Percentiles rank a stretch among this genome's conserved stretches.
phyloP scores from a whole-genome alignment of 2,888 invertebrate genomes.

The Brachynemurus nebulosus region DNA sequence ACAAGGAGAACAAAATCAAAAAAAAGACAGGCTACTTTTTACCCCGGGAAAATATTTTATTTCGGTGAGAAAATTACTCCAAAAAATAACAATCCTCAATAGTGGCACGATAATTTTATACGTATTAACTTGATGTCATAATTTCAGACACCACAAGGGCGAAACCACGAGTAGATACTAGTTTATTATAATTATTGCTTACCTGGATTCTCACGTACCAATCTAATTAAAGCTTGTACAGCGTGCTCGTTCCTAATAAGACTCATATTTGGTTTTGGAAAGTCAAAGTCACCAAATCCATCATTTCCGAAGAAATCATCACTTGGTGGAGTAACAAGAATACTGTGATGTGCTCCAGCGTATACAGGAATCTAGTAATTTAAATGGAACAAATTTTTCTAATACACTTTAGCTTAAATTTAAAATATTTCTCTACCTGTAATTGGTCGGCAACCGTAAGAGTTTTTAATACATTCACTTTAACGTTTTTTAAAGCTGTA shows the following conservation, averaged over 20 bases:
- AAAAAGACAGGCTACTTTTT: no score
- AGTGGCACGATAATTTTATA: no score
- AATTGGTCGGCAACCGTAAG: constrained; percentile 27
- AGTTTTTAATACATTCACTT: constrained; percentile 35
- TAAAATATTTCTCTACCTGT: constrained; percentile 25
- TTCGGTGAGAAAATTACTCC: no score
- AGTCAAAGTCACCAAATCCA: constrained; percentile 36
- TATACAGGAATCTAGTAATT: constrained; percentile 34
- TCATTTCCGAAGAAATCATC: constrained; percentile 30
- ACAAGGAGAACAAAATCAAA: no score
- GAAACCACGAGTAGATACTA: no score
- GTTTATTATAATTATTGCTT: no score
- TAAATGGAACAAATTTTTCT: no score
- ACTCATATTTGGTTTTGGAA: constrained; percentile 24
- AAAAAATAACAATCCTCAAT: no score
- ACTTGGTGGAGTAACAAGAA: constrained; percentile 22
- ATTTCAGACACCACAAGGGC: no score
- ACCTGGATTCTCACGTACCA: constrained; percentile 27
- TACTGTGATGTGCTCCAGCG: constrained; percentile 27
- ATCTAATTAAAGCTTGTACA: constrained; percentile 28
- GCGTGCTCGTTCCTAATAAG: constrained; percentile 29
- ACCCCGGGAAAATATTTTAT: no score
- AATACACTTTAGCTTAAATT: no score
- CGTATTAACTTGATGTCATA: no score
- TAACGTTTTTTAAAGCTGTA: constrained; percentile 33